These are phyloP conservation scores for Diachrysia chrysitis DNA, from an alignment of 2,888 invertebrate genomes.

Conservation along the genomic window DNA sequence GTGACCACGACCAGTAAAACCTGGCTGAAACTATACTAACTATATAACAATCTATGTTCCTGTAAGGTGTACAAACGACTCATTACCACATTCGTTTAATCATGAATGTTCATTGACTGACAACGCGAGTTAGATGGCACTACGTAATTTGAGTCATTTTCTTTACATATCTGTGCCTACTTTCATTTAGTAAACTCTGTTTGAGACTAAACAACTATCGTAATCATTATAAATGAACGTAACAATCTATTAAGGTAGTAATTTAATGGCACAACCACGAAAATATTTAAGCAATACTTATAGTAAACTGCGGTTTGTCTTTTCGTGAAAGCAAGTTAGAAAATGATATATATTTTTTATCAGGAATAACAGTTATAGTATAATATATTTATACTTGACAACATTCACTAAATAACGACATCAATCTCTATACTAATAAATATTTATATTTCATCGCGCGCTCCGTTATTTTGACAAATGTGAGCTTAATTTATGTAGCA, in stretches of 20 bases:
- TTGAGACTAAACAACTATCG: conserved; percentile 29
- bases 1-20: too few relatives aligned
- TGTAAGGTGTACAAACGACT: background rate
- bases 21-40: background rate
- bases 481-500: conserved; percentile 11
- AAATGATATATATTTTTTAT: background rate
- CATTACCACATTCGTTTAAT: background rate
- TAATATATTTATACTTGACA: background rate
- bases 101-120: conserved; percentile 29
- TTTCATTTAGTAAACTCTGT: conserved; percentile 52
- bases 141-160: conserved; percentile 16
- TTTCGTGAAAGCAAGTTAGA: background rate
- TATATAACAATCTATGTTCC: too few relatives aligned
- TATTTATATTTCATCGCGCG: conserved; percentile 19
- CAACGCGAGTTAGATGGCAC: conserved; percentile 40
- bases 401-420: conserved; percentile 10
- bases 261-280: background rate
- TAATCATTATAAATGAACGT: conserved; percentile 4
- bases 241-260: conserved; percentile 17
- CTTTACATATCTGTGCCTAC: conserved; percentile 32
- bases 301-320: background rate
- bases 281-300: background rate
- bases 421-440: conserved; percentile 19
- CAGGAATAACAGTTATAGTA: background rate
- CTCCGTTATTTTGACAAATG: conserved; percentile 25